Base-by-base conservation (phyloP, 2,888 invertebrate species). In the Stegophylla sp. region DNA sequence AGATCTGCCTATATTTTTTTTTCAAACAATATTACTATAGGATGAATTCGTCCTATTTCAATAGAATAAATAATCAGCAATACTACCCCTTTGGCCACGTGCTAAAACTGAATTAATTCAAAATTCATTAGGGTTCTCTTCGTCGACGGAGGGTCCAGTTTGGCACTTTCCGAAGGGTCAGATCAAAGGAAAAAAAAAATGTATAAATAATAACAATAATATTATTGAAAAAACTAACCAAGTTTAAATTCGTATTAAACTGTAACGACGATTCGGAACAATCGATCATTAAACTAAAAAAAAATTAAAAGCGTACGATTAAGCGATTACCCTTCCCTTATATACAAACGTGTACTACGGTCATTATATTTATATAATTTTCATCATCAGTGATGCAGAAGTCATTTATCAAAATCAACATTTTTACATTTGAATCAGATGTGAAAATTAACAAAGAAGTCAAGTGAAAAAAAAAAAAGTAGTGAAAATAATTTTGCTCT, bases 371-470 rank as follows among this genome's bases (percentile, higher is more conserved):
- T 61, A 45, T 45, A 43, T 45, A 45, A 63, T 48, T 48, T 63
- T 51, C 51, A 41, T 79, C 23, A 48, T 79, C 71, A 51, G 48
- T 51, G 71, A 71, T 79, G 69, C 61, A 79, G 59, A 79, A 79
- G 71, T 63, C 61, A 79, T 79, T 79, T 69, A 79, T 79, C 79
- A 79, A 79, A 79, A 63, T 79, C 79, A 48, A 71, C 45, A 71
- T 48, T 79, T n/a, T 79, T 79, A 61, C 79, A 79, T 79, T 69
- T 61, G 79, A 79, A 71, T 51, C 71, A 17, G 26, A 71, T 51
- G 79, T 45, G 3, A 79, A 61, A 61, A 79, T 79, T 51, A 79
- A 79, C 79, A 79, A 79, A 63, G 79, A 71, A 79, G 34, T 56
- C 17, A 5, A 41, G 72, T 56, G 56, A 56, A 69, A 28, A 26